Percentiles rank a stretch among this genome's conserved stretches.
Evolutionary conservation across 2,888 invertebrate genomes (phyloP).

Genomic region (Heliconius cydno): DNA sequence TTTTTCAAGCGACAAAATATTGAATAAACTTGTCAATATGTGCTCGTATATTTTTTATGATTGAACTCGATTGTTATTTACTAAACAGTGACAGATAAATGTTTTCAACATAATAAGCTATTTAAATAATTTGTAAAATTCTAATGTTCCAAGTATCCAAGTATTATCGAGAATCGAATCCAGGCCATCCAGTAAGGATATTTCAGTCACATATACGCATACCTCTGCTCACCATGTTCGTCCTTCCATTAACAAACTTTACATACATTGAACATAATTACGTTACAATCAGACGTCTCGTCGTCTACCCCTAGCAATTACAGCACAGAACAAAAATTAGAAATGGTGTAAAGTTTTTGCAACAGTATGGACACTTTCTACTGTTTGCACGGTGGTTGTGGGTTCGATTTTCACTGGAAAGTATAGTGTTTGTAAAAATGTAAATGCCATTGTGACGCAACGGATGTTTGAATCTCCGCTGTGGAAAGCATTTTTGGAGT

Average conservation of each 20-base stretch:
- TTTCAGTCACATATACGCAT: neutral
- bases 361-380: neutral
- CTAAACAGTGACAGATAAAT: neutral
- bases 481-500: too few relatives aligned
- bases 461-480: neutral
- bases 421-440: too few relatives aligned
- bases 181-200: neutral
- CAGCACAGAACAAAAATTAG: constrained; percentile 12
- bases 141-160: neutral
- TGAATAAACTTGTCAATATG: too few relatives aligned
- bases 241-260: constrained; percentile 34
- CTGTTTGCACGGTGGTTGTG: neutral
- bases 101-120: neutral
- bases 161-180: neutral
- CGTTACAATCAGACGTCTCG: constrained; percentile 27
- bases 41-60: too few relatives aligned
- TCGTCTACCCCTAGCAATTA: constrained; percentile 26
- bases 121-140: neutral
- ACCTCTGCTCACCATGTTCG: constrained; percentile 7
- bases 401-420: neutral
- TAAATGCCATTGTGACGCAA: too few relatives aligned
- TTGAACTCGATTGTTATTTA: neutral
- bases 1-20: too few relatives aligned
- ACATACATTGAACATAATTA: constrained; percentile 30
- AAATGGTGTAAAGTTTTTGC: neutral